Percentiles rank a stretch among this genome's conserved stretches.
Conservation (phyloP, 2,888 invertebrate species). For the Xestia xanthographa region DNA sequence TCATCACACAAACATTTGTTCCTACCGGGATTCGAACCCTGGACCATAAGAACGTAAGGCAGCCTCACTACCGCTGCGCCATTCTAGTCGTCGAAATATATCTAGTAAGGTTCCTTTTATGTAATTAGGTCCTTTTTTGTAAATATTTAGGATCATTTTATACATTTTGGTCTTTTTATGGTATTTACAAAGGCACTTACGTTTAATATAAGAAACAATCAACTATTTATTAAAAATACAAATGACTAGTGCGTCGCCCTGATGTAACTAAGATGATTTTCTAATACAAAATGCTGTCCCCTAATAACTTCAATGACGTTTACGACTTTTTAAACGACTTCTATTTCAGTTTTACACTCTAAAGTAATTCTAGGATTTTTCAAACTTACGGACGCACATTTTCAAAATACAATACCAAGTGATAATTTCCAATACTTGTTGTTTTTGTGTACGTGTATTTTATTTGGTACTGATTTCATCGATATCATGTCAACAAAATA, state of each 20-base stretch:
- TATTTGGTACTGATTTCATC: neutral
- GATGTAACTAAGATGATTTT: neutral
- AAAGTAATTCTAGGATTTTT: neutral
- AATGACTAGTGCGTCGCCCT: neutral
- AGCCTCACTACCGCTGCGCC: too few species aligned
- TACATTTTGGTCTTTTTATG: too few species aligned
- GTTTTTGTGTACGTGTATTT: neutral
- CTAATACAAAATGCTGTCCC: neutral
- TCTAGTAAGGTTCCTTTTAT: too few species aligned
- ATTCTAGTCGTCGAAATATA: too few species aligned
- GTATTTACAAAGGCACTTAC: neutral
- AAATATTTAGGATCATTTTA: too few species aligned
- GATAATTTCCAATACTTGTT: neutral
- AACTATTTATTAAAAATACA: neutral
- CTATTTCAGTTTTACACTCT: neutral
- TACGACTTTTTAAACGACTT: too few species aligned
- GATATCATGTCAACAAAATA: conserved; percentile 15
- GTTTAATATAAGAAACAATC: too few species aligned
- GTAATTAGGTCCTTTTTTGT: too few species aligned
- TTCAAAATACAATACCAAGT: neutral
- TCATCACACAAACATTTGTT: too few species aligned
- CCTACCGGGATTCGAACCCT: too few species aligned
- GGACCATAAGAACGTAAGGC: too few species aligned
- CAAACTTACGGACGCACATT: neutral
- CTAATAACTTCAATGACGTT: neutral